These are phyloP conservation scores for Hesperophylax magnus DNA, from an alignment of 1,140 invertebrate genomes.

Conservation along the genomic window DNA sequence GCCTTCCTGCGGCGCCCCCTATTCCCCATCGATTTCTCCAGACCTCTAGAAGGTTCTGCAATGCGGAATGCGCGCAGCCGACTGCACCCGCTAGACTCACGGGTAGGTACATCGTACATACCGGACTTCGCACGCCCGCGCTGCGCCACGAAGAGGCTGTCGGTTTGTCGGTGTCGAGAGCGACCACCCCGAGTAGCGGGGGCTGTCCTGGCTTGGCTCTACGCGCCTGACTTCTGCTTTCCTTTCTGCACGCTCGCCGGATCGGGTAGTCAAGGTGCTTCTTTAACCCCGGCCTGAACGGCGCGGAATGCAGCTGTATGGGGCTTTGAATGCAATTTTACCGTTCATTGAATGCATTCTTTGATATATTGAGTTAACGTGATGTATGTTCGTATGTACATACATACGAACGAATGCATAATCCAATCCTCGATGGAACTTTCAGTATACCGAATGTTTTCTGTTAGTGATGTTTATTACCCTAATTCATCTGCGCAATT, in stretches of 20 bases:
- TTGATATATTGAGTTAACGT: neutral
- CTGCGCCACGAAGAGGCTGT: neutral
- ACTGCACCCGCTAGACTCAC: neutral
- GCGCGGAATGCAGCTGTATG: constrained; percentile 23
- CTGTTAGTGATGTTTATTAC: too few relatives aligned
- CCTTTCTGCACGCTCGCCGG: too few relatives aligned
- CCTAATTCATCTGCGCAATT: too few relatives aligned
- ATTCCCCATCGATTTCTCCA: neutral
- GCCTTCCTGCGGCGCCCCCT: neutral
- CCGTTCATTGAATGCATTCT: constrained; percentile 29
- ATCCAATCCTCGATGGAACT: too few relatives aligned
- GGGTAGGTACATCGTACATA: too few relatives aligned
- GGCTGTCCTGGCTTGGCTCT: neutral
- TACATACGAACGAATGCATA: too few relatives aligned
- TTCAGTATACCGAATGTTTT: too few relatives aligned
- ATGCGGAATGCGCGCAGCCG: constrained; percentile 8
- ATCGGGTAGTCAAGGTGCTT: neutral
- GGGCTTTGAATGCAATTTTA: constrained; percentile 8
- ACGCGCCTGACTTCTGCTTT: too few relatives aligned
- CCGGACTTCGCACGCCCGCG: neutral
- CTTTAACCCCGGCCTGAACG: constrained; percentile 1
- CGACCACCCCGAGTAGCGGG: neutral
- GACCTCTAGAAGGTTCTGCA: neutral
- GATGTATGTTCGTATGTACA: too few relatives aligned
- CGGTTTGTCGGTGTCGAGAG: too few relatives aligned